These are phyloP conservation scores for Stercorarius parasiticus DNA, from an alignment of 2,113 vertebrate species.

Conservation along the genomic window DNA sequence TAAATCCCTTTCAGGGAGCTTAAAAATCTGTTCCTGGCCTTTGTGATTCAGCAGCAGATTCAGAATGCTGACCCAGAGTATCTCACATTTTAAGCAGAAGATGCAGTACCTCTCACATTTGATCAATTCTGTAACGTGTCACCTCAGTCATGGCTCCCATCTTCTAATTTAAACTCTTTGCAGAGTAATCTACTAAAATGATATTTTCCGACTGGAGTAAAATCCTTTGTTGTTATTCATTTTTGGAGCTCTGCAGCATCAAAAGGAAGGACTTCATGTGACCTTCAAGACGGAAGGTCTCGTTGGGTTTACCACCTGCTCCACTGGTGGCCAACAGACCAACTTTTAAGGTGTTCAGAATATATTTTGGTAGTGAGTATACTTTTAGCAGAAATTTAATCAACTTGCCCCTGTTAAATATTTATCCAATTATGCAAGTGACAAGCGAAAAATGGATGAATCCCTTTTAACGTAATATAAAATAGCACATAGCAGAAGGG, in stretches of 20 bases:
- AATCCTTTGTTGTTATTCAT: neutral
- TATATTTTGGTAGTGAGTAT: neutral
- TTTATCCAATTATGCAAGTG: constrained; percentile 49
- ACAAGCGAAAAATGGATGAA: constrained; percentile 46
- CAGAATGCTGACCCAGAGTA: neutral
- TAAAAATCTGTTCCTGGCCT: neutral
- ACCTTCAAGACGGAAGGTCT: neutral
- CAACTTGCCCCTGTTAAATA: constrained; percentile 39
- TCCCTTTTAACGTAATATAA: constrained; percentile 42
- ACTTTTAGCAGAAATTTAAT: constrained; percentile 30
- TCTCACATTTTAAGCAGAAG: neutral
- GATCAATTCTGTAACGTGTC: neutral
- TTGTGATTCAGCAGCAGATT: neutral
- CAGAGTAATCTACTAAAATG: neutral
- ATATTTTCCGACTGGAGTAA: neutral
- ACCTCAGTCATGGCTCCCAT: neutral
- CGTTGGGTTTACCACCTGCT: neutral
- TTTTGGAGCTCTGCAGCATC: neutral
- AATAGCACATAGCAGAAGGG: constrained; percentile 55
- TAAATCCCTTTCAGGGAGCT: neutral
- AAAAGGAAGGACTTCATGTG: neutral
- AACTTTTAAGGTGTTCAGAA: neutral
- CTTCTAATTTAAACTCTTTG: neutral
- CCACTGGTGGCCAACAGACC: neutral
- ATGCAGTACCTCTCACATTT: neutral